Evolutionary conservation across 1,140 invertebrate genomes (phyloP), one percentile per base, ranked within the genome.

Genomic region (Drosophila santomea): DNA sequence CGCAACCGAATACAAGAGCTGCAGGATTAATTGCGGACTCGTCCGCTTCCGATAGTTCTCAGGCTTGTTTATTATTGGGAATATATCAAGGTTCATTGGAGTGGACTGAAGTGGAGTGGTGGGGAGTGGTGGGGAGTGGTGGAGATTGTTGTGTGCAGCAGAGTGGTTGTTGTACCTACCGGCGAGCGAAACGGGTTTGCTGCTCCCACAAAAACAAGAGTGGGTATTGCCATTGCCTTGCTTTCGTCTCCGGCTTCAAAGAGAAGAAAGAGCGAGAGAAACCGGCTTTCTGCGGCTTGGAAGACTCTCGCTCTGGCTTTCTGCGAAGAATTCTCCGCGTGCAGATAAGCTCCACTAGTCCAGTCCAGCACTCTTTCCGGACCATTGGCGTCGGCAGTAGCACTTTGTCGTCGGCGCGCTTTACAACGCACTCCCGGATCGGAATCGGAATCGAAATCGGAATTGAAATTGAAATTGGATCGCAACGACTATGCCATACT

Each of bases 361-460:
- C 62, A 80, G 69, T 36, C 57, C 63, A 68, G 43, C 69, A 63
- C 43, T 89, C 73, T 91, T 83, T 78, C 75, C 88, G 89, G 74
- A 80, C 89, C 89, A 89, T 91, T 91, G 79, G 74, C 74, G 79
- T 74, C 74, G 38, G 57, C 81, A 91, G 89, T 91, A 82, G 63
- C 75, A 83, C 67, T 86, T 90, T 35, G 82, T 73, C 83, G 73
- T 83, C 77, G 71, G 48, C 68, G 77, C 77, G 66, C 57, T 78
- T 50, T 58, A 69, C 83, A 88, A 89, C 20, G 20, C 84, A 52
- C 8, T 66, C 64, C 28, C 64, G 64, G 64, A 68, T 68, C 64
- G 47, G 38, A 20, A 20, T 20, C 20, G 20, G 20, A 20, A 1
- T 20, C 1, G 20, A 2, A 39, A 20, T 68, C 64, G 60, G 36